A percentile compares a stretch with the other conserved stretches of the same genome.
These are phyloP conservation scores for Hyposmocoma kahamanoa DNA, from an alignment of 1,140 invertebrate species.

Conservation along the genomic window DNA sequence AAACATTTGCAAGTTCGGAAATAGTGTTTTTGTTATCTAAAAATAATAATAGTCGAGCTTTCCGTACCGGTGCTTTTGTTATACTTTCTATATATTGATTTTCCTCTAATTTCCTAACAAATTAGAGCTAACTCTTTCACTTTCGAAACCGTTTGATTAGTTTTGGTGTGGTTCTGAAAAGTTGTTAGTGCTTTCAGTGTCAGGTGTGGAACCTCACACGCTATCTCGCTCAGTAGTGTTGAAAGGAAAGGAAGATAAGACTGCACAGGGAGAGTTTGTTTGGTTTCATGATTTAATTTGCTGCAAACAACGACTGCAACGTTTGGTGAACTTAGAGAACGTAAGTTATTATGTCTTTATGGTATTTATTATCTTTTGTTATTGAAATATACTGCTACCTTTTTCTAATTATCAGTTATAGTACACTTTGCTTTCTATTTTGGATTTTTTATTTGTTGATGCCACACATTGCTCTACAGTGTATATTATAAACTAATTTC, in stretches of 20 bases:
- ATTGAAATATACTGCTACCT: no score
- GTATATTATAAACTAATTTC: no score
- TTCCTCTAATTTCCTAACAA: slow-evolving; percentile 15
- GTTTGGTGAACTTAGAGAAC: slow-evolving; percentile 53
- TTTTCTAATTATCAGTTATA: no score
- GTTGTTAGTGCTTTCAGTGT: slow-evolving; percentile 63
- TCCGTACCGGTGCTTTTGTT: background rate
- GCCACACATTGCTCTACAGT: no score
- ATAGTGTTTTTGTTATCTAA: slow-evolving; percentile 22
- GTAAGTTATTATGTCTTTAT: slow-evolving; percentile 34
- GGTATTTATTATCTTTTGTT: slow-evolving; percentile 8
- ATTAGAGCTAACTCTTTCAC: slow-evolving; percentile 18
- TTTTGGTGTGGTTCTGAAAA: slow-evolving; percentile 47
- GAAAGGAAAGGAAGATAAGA: slow-evolving; percentile 54
- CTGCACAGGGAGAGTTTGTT: slow-evolving; percentile 44
- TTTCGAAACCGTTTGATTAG: slow-evolving; percentile 21
- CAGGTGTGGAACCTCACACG: slow-evolving; percentile 44
- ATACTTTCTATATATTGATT: slow-evolving; percentile 19
- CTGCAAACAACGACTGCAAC: slow-evolving; percentile 30
- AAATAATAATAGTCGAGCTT: background rate
- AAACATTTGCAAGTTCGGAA: slow-evolving; percentile 32
- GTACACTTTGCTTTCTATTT: no score
- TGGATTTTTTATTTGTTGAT: no score
- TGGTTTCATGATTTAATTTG: slow-evolving; percentile 61
- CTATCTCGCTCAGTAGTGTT: slow-evolving; percentile 40